These are phyloP conservation scores for Synanthedon andrenaeformis DNA, from an alignment of 2,888 invertebrate species.

Conservation along the genomic window DNA sequence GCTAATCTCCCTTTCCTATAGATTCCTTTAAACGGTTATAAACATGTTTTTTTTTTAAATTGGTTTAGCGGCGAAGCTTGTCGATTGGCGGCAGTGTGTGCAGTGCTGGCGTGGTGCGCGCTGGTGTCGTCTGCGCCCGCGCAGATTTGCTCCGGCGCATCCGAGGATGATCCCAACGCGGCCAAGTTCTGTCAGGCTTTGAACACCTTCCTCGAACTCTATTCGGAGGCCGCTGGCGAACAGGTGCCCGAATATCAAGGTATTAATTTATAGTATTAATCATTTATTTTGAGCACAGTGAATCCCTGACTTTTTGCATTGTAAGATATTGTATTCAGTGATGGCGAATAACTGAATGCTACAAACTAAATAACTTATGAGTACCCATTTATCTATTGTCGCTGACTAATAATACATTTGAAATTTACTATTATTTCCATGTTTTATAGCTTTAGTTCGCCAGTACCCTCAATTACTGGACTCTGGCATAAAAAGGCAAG, in stretches of 20 bases:
- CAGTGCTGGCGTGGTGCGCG: constrained; percentile 30
- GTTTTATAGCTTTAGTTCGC: constrained; percentile 46
- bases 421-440: no score
- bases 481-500: constrained; percentile 84
- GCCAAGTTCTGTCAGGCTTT: constrained; percentile 75
- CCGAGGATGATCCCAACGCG: constrained; percentile 73
- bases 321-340: not conserved
- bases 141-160: constrained; percentile 71
- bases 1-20: no score
- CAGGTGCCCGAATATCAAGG: constrained; percentile 68
- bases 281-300: no score
- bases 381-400: no score
- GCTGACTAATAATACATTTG: no score
- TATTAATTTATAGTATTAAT: no score
- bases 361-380: no score
- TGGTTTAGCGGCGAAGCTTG: constrained; percentile 34
- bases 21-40: no score
- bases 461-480: constrained; percentile 69
- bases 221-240: constrained; percentile 72
- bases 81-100: constrained; percentile 36
- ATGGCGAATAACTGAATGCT: no score
- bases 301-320: not conserved
- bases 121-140: constrained; percentile 47
- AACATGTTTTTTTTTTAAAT: not conserved
- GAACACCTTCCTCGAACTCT: constrained; percentile 74